Evolutionary conservation across 2,888 invertebrate genomes (phyloP).

Genomic region (Dolichopus griseipennis): DNA sequence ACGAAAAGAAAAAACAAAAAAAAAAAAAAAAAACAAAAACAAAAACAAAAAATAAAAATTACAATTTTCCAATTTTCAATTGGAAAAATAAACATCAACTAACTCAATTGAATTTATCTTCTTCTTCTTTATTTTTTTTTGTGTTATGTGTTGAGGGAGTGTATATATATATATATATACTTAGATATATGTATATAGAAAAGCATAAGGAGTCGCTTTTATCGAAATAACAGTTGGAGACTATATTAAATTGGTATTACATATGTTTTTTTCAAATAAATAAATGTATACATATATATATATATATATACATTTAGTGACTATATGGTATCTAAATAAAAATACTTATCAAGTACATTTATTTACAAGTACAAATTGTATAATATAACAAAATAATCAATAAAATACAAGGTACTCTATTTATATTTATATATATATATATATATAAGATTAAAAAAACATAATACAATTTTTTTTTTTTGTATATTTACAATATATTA

Average conservation of each 20-base stretch:
- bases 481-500: no score
- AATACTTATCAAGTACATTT: no score
- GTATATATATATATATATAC: no score
- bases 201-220: background rate
- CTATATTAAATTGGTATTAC: background rate
- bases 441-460: no score
- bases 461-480: no score
- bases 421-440: no score
- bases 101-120: background rate
- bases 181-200: no score
- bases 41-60: background rate
- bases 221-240: background rate
- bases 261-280: background rate
- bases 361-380: background rate
- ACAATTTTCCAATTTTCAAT: slow-evolving; percentile 4
- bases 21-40: background rate
- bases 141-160: no score
- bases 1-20: background rate
- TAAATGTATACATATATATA: background rate
- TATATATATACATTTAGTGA: background rate
- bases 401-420: no score
- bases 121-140: no score
- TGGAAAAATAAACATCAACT: background rate
- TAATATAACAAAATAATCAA: background rate
- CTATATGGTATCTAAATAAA: no score